Conservation (phyloP, 2,888 invertebrate genomes). For the Phalera bucephala region DNA sequence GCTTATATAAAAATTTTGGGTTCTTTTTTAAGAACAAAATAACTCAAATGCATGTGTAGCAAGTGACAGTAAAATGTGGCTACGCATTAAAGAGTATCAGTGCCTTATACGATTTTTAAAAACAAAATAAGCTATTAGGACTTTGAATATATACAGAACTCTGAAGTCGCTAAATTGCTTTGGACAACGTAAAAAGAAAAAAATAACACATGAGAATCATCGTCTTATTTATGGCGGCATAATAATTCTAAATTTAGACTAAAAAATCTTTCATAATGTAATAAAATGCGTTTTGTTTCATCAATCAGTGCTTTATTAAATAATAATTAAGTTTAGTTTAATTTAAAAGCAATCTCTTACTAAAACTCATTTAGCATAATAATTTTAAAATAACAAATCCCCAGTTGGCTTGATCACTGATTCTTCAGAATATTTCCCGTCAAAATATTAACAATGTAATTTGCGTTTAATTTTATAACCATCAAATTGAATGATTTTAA, state of each 20-base stretch:
- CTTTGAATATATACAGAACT: no score
- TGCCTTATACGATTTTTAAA: not conserved
- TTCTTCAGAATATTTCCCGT: conserved; percentile 10
- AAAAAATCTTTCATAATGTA: no score
- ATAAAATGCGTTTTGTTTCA: no score
- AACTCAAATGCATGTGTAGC: not conserved
- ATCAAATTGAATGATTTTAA: conserved; percentile 17
- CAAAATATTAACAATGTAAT: conserved; percentile 12
- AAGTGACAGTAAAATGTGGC: not conserved
- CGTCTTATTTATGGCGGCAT: conserved; percentile 1
- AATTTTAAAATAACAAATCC: conserved; percentile 4
- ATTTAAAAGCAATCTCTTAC: not conserved
- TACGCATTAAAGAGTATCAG: not conserved
- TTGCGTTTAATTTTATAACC: conserved; percentile 14
- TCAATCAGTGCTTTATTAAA: no score
- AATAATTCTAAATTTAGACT: not conserved
- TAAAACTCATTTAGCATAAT: conserved; percentile 5
- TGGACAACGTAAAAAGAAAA: conserved; percentile 4
- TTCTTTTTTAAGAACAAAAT: conserved; percentile 3
- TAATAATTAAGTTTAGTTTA: no score
- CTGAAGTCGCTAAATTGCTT: conserved; percentile 5
- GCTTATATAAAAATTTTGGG: conserved; percentile 11
- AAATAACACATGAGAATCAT: conserved; percentile 1
- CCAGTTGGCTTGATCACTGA: conserved; percentile 11
- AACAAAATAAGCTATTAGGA: no score